A percentile compares a stretch with the other conserved stretches of the same genome.
phyloP scores from a whole-genome alignment of 2,888 invertebrate genomes.

The Hypomecis atomaria region DNA sequence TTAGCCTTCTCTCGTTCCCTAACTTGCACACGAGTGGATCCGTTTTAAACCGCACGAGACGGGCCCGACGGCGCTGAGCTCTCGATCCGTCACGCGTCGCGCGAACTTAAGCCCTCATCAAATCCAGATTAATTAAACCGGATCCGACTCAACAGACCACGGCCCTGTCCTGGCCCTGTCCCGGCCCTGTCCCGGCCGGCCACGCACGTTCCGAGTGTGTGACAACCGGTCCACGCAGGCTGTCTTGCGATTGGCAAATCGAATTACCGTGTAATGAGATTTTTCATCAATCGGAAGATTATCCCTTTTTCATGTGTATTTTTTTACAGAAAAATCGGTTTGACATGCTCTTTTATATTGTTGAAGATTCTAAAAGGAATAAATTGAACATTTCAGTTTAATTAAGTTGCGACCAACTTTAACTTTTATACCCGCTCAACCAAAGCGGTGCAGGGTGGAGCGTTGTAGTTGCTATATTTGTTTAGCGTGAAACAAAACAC shows the following conservation, averaged over 20 bases:
- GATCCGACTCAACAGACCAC: conserved; percentile 70
- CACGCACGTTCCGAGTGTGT: conserved; percentile 62
- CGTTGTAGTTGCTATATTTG: no score
- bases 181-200: conserved; percentile 62
- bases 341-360: no score
- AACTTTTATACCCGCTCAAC: no score
- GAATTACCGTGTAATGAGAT: conserved; percentile 44
- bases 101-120: conserved; percentile 81
- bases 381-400: no score
- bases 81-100: conserved; percentile 81
- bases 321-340: no score
- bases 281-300: conserved; percentile 35
- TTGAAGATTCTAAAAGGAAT: no score
- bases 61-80: conserved; percentile 60
- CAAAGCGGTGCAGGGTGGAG: no score
- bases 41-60: conserved; percentile 76
- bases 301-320: conserved; percentile 6
- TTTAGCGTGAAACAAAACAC: no score
- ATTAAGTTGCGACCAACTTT: no score
- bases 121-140: conserved; percentile 82
- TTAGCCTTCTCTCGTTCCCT: background rate
- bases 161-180: conserved; percentile 65
- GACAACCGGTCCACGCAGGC: conserved; percentile 39
- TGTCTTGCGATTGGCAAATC: conserved; percentile 32
- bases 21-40: conserved; percentile 54